Evolutionary conservation across 2,888 invertebrate genomes (phyloP), one percentile per base, ranked within the genome.

Genomic region (Oligia strigilis): DNA sequence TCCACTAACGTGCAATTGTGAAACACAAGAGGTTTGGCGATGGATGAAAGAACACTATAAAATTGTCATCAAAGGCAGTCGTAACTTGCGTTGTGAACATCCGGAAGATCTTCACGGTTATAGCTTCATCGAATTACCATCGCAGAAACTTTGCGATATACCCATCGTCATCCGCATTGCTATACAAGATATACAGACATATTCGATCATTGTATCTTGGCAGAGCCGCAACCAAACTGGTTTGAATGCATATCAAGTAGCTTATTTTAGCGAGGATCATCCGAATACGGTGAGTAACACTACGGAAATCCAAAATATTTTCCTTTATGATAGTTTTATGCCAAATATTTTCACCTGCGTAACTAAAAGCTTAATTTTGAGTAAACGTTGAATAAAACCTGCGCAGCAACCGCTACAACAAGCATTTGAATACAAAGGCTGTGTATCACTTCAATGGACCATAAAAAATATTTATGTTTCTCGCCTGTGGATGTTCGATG

Each of bases 1-100:
- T 95, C 99, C 99, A 69, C 97, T 99, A 90, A 98, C 98, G 85
- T 99, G 99, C 95, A 98, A 98, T 92, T 99, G 99, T 94, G 98
- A 99, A 93, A 98, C 99, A 81, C 98, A 99, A 95, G 98, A 99
- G 93, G 97, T 99, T 72, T 99, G 99, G 98, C 98, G 98, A 96
- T 99, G 99, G 99, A 97, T 99, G 93, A 97, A 98, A 92, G 98
- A 99, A 94, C 98, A 99, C 96, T 98, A 98, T 92, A 99, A 99
- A 96, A 97, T 98, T 80, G 97, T 98, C 52, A 92, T 96, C 81
- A 97, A 97, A 87, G 97, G 97, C 89, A 97, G 97, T 91, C 94
- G 96, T 82, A 97, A 97, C 84, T 97, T 99, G 89, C 98, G 98
- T 86, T 99, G 99, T 95, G 98, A 98, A 94, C 98, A 98, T 91